Evolutionary conservation across 2,113 vertebrate species (phyloP).

Genomic region (Typhlomys cinereus): DNA sequence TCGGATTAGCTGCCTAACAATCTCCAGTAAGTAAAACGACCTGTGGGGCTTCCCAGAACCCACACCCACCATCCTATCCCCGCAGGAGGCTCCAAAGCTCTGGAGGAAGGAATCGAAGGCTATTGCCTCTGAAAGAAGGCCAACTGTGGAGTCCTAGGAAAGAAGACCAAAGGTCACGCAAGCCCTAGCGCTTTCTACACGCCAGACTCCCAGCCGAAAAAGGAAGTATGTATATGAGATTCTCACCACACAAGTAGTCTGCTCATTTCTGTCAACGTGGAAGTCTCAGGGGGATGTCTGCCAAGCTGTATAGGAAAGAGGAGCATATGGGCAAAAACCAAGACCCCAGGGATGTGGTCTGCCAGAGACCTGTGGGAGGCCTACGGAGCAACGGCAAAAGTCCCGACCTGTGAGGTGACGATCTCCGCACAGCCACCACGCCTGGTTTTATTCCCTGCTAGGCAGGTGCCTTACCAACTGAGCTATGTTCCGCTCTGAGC

Average conservation of each 20-base stretch:
- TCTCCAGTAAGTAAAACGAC: background rate
- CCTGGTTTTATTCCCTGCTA: background rate
- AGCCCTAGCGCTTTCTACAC: background rate
- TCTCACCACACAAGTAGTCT: background rate
- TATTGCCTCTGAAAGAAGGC: background rate
- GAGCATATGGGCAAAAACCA: background rate
- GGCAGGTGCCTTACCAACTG: background rate
- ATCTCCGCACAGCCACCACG: fast-evolving
- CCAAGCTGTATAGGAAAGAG: background rate
- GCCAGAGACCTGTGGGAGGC: background rate
- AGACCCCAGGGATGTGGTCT: background rate
- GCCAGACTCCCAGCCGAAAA: background rate
- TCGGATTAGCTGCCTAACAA: background rate
- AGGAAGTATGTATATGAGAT: background rate
- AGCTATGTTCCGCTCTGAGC: background rate
- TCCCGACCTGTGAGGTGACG: background rate
- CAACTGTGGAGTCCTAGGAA: background rate
- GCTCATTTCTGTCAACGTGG: background rate
- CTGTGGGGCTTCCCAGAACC: background rate
- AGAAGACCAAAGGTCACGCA: background rate
- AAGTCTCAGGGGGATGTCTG: background rate
- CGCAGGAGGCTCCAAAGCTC: background rate
- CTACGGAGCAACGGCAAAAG: fast-evolving
- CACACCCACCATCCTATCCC: background rate
- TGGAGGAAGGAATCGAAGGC: background rate